A percentile compares a stretch with the other conserved stretches of the same genome.
Evolutionary conservation across 2,797 vertebrate species (phyloP).

Genomic region (Falco biarmicus): DNA sequence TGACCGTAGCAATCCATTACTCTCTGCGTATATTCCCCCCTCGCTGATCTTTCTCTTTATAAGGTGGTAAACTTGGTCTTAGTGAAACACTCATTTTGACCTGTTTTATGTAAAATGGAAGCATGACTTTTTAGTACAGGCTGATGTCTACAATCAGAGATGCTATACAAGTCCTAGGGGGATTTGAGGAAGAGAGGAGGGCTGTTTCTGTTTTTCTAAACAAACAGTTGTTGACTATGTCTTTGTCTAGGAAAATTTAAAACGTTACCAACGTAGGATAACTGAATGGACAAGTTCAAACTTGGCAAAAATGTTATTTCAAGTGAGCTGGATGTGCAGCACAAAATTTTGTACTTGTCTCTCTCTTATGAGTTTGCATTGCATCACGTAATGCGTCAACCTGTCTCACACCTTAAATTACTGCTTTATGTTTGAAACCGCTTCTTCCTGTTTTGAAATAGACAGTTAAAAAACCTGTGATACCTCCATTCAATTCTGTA

Average conservation of each 20-base stretch:
- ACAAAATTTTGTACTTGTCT: neutral
- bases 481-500: fast-evolving
- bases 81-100: neutral
- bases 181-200: neutral
- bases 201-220: neutral
- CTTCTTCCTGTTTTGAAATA: neutral
- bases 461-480: neutral
- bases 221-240: neutral
- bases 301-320: neutral
- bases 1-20: neutral
- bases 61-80: neutral
- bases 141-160: neutral
- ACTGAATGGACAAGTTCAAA: neutral
- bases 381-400: neutral
- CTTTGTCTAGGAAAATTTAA: neutral
- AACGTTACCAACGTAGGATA: neutral
- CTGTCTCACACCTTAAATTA: neutral
- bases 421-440: neutral
- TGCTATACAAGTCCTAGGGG: neutral
- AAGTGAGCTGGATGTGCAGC: neutral
- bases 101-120: neutral
- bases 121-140: neutral
- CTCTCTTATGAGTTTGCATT: neutral
- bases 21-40: neutral
- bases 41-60: neutral